phyloP scores from a whole-genome alignment of 23 tunicate species.

The Trididemnum nubilum region DNA sequence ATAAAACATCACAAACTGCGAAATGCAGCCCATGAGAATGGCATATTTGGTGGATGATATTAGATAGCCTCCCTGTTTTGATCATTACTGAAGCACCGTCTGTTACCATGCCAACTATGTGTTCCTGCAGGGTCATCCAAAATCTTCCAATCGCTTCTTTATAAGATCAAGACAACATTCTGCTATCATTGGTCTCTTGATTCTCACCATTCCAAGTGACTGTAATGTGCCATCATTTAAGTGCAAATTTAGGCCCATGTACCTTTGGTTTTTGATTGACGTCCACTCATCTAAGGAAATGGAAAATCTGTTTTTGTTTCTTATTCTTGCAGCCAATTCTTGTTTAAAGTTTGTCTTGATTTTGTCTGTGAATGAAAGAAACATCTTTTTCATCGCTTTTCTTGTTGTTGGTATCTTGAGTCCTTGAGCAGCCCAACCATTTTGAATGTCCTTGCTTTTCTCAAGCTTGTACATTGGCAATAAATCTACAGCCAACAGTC shows the following conservation, averaged over 20 bases:
- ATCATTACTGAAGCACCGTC: conserved; percentile 14
- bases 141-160: conserved; percentile 22
- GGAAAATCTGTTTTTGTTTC: conserved; percentile 18
- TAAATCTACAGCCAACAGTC: conserved; percentile 31
- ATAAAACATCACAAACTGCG: too few relatives aligned
- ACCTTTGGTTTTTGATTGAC: conserved; percentile 22
- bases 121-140: conserved; percentile 11
- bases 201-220: conserved; percentile 23
- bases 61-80: conserved; percentile 13
- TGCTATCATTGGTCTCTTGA: conserved; percentile 12
- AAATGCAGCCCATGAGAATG: conserved; percentile 22
- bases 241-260: conserved; percentile 21
- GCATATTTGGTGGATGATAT: conserved; percentile 17
- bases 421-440: conserved; percentile 37
- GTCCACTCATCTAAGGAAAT: conserved; percentile 24
- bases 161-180: conserved; percentile 12
- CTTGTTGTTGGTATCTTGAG: conserved; percentile 34
- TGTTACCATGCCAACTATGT: conserved; percentile 25
- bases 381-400: conserved; percentile 27
- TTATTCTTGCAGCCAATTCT: conserved; percentile 33
- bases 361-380: conserved; percentile 32
- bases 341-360: conserved; percentile 18
- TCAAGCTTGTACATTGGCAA: conserved; percentile 35
- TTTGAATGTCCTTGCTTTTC: conserved; percentile 27
- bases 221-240: conserved; percentile 16